phyloP scores from a whole-genome alignment of 1,140 invertebrate species.

The Drosophila pachea region DNA sequence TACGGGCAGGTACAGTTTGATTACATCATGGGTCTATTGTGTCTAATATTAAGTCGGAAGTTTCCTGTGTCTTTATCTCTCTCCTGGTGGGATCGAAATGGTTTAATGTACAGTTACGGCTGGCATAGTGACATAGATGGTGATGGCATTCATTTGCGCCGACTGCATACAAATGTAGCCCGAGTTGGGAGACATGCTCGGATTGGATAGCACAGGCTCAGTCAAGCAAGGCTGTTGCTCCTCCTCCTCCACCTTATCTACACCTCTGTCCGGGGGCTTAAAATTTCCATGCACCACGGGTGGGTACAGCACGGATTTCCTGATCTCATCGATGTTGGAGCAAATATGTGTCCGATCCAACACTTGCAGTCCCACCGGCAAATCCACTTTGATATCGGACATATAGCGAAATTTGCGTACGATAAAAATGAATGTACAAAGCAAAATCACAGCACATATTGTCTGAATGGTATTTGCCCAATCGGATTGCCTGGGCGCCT shows the following conservation, averaged over 20 bases:
- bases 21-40: too few relatives aligned
- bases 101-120: too few relatives aligned
- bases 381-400: slow-evolving; percentile 2
- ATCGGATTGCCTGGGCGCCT: not conserved
- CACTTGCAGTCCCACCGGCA: slow-evolving; percentile 13
- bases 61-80: too few relatives aligned
- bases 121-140: too few relatives aligned
- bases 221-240: too few relatives aligned
- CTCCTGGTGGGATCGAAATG: too few relatives aligned
- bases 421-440: not conserved
- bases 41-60: too few relatives aligned
- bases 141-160: not conserved
- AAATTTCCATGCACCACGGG: not conserved
- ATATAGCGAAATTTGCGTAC: slow-evolving; percentile 1
- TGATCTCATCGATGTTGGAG: too few relatives aligned
- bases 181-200: not conserved
- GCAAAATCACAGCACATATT: slow-evolving; percentile 17
- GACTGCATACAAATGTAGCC: not conserved
- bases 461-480: slow-evolving; percentile 11
- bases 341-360: too few relatives aligned
- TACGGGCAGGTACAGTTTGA: too few relatives aligned
- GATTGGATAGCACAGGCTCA: too few relatives aligned
- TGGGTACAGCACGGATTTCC: not conserved
- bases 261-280: not conserved
- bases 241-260: too few relatives aligned